Evolutionary conservation across 2,888 invertebrate species (phyloP).

Genomic region (Agonum fuliginosum): DNA sequence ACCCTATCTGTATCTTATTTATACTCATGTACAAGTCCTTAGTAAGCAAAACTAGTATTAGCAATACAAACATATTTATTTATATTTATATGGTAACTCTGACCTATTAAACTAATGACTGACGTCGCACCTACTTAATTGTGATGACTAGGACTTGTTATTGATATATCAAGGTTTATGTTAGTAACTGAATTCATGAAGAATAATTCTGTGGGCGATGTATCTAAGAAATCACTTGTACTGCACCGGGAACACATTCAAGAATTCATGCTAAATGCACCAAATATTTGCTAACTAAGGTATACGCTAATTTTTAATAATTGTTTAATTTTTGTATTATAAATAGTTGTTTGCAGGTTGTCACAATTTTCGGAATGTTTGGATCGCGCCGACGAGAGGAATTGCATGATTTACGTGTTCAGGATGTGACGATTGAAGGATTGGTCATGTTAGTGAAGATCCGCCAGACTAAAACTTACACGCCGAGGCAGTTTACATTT

Average conservation of each 20-base stretch:
- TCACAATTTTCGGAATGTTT: not conserved
- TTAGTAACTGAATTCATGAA: not conserved
- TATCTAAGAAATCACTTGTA: not conserved
- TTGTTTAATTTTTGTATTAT: not conserved
- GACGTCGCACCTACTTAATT: no score
- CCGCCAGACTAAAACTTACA: not conserved
- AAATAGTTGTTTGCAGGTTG: not conserved
- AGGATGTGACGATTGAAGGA: not conserved
- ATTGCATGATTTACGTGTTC: not conserved
- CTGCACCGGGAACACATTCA: not conserved
- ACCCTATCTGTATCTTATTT: no score
- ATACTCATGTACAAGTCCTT: no score
- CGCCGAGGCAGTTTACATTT: not conserved
- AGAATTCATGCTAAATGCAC: not conserved
- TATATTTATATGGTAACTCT: no score
- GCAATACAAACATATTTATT: no score
- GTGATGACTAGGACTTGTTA: no score
- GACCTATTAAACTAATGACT: no score
- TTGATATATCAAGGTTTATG: not conserved
- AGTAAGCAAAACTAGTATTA: no score
- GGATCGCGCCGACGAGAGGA: not conserved
- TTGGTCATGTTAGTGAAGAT: not conserved
- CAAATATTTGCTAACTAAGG: not conserved
- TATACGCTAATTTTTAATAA: not conserved
- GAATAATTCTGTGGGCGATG: not conserved